These are phyloP conservation scores for Protomyctophum bolini DNA, from an alignment of 2,113 vertebrate genomes.

Conservation along the genomic window DNA sequence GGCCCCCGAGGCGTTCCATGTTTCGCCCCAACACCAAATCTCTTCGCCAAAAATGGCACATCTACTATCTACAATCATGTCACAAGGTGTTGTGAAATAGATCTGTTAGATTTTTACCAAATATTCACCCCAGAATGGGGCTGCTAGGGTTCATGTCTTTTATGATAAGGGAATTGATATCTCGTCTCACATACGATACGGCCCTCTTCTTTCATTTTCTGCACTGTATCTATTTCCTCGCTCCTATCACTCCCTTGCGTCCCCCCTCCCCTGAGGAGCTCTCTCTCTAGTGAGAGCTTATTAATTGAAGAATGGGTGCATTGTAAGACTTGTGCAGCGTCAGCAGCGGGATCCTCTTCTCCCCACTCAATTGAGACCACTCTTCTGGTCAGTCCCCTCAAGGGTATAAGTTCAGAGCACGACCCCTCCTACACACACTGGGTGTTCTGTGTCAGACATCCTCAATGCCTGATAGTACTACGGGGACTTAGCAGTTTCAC, in stretches of 20 bases:
- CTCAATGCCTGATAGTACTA: background rate
- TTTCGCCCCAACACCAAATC: too few species aligned
- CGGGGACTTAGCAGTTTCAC: slow-evolving; percentile 10
- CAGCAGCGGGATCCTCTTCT: slow-evolving; percentile 59
- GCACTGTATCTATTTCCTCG: background rate
- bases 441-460: slow-evolving; percentile 9
- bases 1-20: too few species aligned
- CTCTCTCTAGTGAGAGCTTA: slow-evolving; percentile 45
- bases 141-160: too few species aligned
- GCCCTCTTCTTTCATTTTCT: background rate
- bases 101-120: too few species aligned
- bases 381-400: slow-evolving; percentile 39
- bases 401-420: slow-evolving; percentile 33
- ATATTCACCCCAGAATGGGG: too few species aligned
- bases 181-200: background rate
- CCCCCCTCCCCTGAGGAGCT: background rate
- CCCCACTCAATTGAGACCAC: slow-evolving; percentile 56
- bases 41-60: too few species aligned
- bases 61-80: too few species aligned
- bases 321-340: slow-evolving; percentile 47
- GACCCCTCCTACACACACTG: slow-evolving; percentile 37
- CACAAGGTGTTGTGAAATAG: too few species aligned
- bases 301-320: slow-evolving; percentile 48
- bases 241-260: background rate
- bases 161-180: too few species aligned